Evolutionary conservation across 2,888 invertebrate species (phyloP), one percentile per base, ranked within the genome.

Genomic region (Galerucella nymphaeae): DNA sequence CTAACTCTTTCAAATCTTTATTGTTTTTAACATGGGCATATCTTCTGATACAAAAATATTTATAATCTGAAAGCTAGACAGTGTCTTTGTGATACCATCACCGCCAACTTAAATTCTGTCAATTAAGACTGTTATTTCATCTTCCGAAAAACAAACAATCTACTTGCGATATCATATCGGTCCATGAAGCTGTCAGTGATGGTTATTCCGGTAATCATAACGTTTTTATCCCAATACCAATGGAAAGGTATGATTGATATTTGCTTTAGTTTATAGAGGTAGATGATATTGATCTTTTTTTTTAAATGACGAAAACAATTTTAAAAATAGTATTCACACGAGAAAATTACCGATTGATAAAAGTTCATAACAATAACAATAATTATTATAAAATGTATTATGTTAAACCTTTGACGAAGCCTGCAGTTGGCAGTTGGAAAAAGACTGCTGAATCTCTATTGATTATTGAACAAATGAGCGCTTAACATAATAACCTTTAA

Each of bases 41-140:
- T 66, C 72, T 76, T 73, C 79, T 81, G 82, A 82, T 81, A 82
- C 82, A 82, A 81, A 82, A 80, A 80, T 75, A 79, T 80, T 80
- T 81, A 82, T 79, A 76, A 79, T 77, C 78, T 75, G 73, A 76
- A 77, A 74, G 75, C 72, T 57, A 73, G 78, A 72, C 70, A 78
- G 78, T 67, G 70, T 75, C 80, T 81, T 73, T 68, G 79, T 45
- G 82, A 82, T 82, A 81, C 66, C 70, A 82, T 81, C 82, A 75
- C 78, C 82, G 80, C 77, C 76, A 63, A 72, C 78, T 75, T 73
- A 75, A 76, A 78, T 76, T 78, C 76, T 80, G 82, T 82, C 82
- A 79, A 82, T 82, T 80, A 80, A 72, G 68, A 65, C 64, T 38
- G 58, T 67, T 74, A 76, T 75, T 66, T 55, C 63, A 74, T 74